Base-by-base conservation (phyloP, 2,797 vertebrate species). In the Xerus rutilus region DNA sequence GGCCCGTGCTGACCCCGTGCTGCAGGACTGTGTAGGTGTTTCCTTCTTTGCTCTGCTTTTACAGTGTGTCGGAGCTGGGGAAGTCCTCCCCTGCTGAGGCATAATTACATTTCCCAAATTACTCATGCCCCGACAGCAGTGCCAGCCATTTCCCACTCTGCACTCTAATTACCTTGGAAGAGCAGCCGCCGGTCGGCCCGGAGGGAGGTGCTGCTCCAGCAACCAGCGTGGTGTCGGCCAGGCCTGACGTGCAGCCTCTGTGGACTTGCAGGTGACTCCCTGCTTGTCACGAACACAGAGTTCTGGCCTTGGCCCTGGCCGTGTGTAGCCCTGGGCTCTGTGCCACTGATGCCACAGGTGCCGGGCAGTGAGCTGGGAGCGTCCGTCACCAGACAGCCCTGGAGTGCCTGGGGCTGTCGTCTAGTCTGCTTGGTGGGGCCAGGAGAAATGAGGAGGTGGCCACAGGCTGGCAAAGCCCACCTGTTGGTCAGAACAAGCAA, bases 121-220 rank as follows among this genome's bases (percentile, higher is more conserved):
- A 72, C 73, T 95, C 83, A 73, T 7, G 83, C 8, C 18, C 78
- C 93, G 45, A 39, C 39, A 39, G 39, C 39, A 39, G 39, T 83
- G 91, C 77, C 79, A 93, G 95, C 25, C 47, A 47, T 47, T 47
- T 47, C 47, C 47, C 47, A 49, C 39, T 39, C 47, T 49, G 47
- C 10, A 6, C 47, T 47, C 47, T 65, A 85, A 94, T 96, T 87
- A 81, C 64, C 13, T 32, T 43, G 49, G 96, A 91, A 96, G 88
- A 96, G 32, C 57, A 88, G 95, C 94, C 77, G 95, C 65, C 84
- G 57, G 17, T 7, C n/a, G 28, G 59, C 86, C 4, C 0, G 54
- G 47, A 15, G 20, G 54, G 32, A 32, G 59, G 76, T 3, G 3
- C 47, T 47, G 69, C 28, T 45, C 52, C 49, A 1, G 57, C 30